These are phyloP conservation scores for Stenotaenia linearis DNA, from an alignment of 2,888 invertebrate species.

Conservation along the genomic window DNA sequence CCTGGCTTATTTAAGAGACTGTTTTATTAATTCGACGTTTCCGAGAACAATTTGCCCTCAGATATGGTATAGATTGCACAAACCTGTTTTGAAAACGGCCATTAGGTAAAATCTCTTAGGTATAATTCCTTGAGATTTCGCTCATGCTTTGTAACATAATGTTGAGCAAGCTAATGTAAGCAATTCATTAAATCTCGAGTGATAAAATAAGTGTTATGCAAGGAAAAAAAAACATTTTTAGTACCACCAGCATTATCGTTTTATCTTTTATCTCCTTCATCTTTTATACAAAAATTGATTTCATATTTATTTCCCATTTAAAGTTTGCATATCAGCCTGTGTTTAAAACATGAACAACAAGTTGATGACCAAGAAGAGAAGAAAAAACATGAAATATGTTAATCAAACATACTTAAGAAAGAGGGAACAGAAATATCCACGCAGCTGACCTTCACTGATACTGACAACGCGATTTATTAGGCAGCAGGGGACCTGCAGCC, in stretches of 20 bases:
- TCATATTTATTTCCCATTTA: slow-evolving; percentile 23
- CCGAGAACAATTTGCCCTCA: slow-evolving; percentile 2
- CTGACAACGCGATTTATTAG: slow-evolving; percentile 26
- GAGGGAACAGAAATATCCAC: slow-evolving; percentile 26
- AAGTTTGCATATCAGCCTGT: neutral
- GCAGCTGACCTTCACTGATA: slow-evolving; percentile 24
- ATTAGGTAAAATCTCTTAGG: neutral
- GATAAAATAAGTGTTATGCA: slow-evolving; percentile 21
- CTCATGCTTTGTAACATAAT: neutral
- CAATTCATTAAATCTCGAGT: slow-evolving; percentile 7
- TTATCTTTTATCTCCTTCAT: neutral
- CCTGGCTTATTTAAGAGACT: neutral
- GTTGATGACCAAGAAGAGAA: neutral
- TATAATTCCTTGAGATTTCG: neutral
- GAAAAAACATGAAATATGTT: neutral
- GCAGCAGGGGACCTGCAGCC: slow-evolving; percentile 26
- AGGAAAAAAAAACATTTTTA: neutral
- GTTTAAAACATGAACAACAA: neutral
- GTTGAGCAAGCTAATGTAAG: neutral
- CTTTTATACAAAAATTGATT: slow-evolving; percentile 20
- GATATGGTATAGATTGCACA: slow-evolving; percentile 11
- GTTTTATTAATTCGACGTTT: slow-evolving; percentile 5
- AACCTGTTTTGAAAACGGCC: slow-evolving; percentile 1
- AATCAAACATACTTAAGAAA: slow-evolving; percentile 15
- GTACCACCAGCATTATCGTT: neutral